Percentiles rank a stretch among this genome's conserved stretches.
These are phyloP conservation scores for Caranx ignobilis DNA, from an alignment of 2,113 vertebrate species.

Conservation along the genomic window DNA sequence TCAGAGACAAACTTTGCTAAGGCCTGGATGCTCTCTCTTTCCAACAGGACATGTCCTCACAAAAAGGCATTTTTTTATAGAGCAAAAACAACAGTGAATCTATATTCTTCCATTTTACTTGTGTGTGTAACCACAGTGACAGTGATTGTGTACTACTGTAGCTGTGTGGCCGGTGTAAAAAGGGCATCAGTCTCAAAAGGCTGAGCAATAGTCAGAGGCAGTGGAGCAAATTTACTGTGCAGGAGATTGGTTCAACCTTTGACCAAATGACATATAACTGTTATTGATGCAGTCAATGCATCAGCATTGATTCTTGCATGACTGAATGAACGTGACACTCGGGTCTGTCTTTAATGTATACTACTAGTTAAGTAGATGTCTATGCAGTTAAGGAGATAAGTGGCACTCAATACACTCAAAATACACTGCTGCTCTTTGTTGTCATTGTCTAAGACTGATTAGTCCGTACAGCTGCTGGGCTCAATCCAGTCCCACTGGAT, in stretches of 20 bases:
- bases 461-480: conserved; percentile 5
- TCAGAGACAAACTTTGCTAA: conserved; percentile 6
- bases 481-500: conserved; percentile 1
- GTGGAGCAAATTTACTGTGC: neutral
- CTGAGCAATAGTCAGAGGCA: neutral
- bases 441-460: conserved; percentile 9
- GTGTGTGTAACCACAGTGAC: neutral
- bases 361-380: neutral
- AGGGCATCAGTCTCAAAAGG: neutral
- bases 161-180: neutral
- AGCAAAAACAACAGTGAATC: neutral
- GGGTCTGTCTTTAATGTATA: neutral
- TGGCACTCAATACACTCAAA: neutral
- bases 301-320: neutral
- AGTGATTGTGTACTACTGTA: neutral
- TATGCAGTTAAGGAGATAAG: conserved; percentile 6
- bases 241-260: neutral
- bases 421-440: neutral
- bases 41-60: neutral
- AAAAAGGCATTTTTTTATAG: neutral
- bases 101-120: neutral
- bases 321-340: neutral
- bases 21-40: neutral
- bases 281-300: neutral
- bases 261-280: neutral